These are phyloP conservation scores for Ostrea edulis DNA, from an alignment of 1,140 invertebrate genomes.

Conservation along the genomic window DNA sequence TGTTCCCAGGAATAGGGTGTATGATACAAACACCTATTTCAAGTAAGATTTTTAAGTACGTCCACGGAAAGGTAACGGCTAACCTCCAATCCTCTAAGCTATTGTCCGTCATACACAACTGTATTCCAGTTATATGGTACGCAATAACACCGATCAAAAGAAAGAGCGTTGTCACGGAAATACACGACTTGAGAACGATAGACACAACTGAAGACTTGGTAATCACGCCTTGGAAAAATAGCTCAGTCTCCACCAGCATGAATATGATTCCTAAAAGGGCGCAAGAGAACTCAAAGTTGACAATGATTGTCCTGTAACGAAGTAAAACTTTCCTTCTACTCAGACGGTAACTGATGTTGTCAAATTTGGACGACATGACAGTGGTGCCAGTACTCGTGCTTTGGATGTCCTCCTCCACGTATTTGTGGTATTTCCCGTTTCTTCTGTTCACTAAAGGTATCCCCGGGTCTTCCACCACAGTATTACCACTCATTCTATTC, in stretches of 20 bases:
- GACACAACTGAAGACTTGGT: constrained; percentile 63
- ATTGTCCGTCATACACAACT: constrained; percentile 72
- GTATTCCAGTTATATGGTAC: constrained; percentile 72
- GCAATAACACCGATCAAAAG: constrained; percentile 68
- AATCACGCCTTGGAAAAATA: constrained; percentile 64
- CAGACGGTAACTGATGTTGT: constrained; percentile 73
- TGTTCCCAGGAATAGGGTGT: constrained; percentile 74
- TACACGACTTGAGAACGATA: constrained; percentile 79
- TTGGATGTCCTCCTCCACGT: constrained; percentile 59
- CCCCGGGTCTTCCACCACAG: constrained; percentile 65
- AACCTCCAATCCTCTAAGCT: constrained; percentile 73
- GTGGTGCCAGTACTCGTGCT: background rate
- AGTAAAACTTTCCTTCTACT: constrained; percentile 71
- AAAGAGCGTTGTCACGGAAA: constrained; percentile 82
- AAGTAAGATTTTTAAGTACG: constrained; percentile 64
- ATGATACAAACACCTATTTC: constrained; percentile 72
- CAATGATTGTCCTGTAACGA: constrained; percentile 65
- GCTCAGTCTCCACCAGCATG: constrained; percentile 76
- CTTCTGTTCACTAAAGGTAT: constrained; percentile 65
- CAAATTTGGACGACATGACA: constrained; percentile 55
- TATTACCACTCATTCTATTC: constrained; percentile 64
- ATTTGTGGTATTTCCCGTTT: constrained; percentile 64
- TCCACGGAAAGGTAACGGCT: constrained; percentile 64
- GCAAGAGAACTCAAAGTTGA: constrained; percentile 69
- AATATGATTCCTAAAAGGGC: constrained; percentile 74